These are phyloP conservation scores for Epinotia demarniana DNA, from an alignment of 2,888 invertebrate species.

Conservation along the genomic window DNA sequence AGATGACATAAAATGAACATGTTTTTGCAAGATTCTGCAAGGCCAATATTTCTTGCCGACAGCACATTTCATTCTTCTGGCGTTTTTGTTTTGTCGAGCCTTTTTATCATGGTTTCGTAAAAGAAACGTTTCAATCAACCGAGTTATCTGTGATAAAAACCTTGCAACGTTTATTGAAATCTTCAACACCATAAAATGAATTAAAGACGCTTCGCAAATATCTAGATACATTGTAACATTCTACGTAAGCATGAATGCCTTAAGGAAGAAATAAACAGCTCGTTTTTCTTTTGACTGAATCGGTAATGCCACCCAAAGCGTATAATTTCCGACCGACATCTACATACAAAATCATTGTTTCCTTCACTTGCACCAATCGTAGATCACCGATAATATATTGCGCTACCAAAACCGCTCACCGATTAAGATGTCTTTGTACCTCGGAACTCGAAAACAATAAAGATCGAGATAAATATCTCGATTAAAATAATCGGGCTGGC, in stretches of 20 bases:
- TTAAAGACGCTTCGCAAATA: not conserved
- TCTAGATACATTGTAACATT: slow-evolving; percentile 3
- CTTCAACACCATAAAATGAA: slow-evolving; percentile 8
- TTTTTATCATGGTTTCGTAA: slow-evolving; percentile 19
- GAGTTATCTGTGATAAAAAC: slow-evolving; percentile 11
- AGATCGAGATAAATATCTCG: slow-evolving; percentile 76
- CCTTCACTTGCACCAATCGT: slow-evolving; percentile 57
- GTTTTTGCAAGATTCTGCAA: slow-evolving; percentile 18
- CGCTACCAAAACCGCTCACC: slow-evolving; percentile 64
- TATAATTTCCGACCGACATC: slow-evolving; percentile 59
- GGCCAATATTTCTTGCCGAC: slow-evolving; percentile 31
- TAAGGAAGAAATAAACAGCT: slow-evolving; percentile 33
- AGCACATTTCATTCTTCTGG: slow-evolving; percentile 16
- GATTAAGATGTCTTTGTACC: slow-evolving; percentile 72
- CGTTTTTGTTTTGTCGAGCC: slow-evolving; percentile 25
- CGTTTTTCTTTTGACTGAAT: slow-evolving; percentile 51
- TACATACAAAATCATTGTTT: slow-evolving; percentile 68
- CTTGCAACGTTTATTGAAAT: slow-evolving; percentile 4
- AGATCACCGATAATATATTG: slow-evolving; percentile 60
- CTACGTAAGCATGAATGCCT: not conserved
- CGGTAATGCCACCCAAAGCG: slow-evolving; percentile 55
- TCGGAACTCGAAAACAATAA: slow-evolving; percentile 75
- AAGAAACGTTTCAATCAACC: slow-evolving; percentile 22
- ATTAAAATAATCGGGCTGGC: slow-evolving; percentile 78
- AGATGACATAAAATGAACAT: slow-evolving; percentile 10